Evolutionary conservation across 2,888 invertebrate species (phyloP), one percentile per base, ranked within the genome.

Genomic region (Pogonocherus hispidulus): DNA sequence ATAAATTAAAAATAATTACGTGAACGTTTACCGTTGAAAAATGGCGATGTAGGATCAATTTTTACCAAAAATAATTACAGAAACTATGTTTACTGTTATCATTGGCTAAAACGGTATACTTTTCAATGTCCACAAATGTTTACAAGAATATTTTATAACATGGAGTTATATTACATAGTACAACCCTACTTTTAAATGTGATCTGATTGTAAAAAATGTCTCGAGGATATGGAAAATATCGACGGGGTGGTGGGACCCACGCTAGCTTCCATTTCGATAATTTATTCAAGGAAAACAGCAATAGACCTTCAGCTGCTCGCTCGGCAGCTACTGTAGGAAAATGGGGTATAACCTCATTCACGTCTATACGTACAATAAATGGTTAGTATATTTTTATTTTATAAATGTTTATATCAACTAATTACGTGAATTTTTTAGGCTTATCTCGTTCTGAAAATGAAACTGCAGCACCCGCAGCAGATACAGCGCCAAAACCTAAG

Each of bases 301-400:
- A 95, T 84, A 92, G 93, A 80, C 96, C 96, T 6, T 92, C 94
- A 60, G 95, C 95, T 63, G 94, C 96, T 59, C 92, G 95, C 76
- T 95, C 96, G 27, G 94, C 96, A 76, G 96, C 96, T 73, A 95
- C 94, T 32, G 93, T 96, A 76, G 96, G 96, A 77, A 94, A 96
- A 88, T 97, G 96, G 96, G 96, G 96, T 77, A 94, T 95, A 85
- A 96, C 96, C 81, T 95, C 96, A 73, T 96, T 96, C 86, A 96
- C 96, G 20, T 96, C 96, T 2, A 93, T 96, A 71, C 89, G 96
- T 80, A 95, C 92, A 83, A 89, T 91, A 76, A 93, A 92, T 86
- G 92, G 92, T 91, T 87, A 87, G 77, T 77, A 65, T 19, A 55
- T 1, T 41, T 22, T 0, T 6, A 3, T 47, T 22, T 47, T 9